Base-by-base conservation (phyloP, 1,140 invertebrate genomes). In the Drosophila arawakana region DNA sequence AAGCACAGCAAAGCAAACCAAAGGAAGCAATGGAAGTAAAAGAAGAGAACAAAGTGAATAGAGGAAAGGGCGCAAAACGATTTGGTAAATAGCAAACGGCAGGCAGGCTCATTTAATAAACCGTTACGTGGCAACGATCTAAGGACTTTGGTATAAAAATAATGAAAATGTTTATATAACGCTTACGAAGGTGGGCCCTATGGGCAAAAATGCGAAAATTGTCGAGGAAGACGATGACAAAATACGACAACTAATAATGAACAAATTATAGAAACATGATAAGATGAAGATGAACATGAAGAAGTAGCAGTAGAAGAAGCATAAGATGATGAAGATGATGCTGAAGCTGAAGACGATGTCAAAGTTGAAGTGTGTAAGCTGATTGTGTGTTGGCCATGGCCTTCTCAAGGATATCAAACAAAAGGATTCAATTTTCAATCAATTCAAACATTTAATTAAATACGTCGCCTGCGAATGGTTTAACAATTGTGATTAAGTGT, bases 21-120 rank as follows among this genome's bases (percentile, higher is more conserved):
- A 63, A 50, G 18, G 35, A 62, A 39, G 37, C 37, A 13, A 10
- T 9, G 18, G 35, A 34, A 25, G n/a, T 18, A 35, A 37, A 18
- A 8, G 52, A 7, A 6, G 30, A 10, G 35, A 15, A 13, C 15
- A 34, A 34, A 21, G 35, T 8, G 15, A 46, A 39, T 30, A 34
- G 41, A 44, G 11, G 9, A 21, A 55, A 37, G 46, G 46, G 44
- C 60, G 46, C 59, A 74, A 84, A 81, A 68, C 72, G 82, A 54
- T 75, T 78, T 61, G 61, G 15, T 50, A 60, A 44, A 58, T 50
- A 68, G 55, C 52, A 75, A 67, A 54, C 46, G 54, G 39, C 52
- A 44, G 66, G 44, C 67, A 57, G 59, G 59, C 55, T 73, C 72
- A 82, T 82, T 82, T 82, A 82, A 82, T 82, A 73, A 82, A 69